Evolutionary conservation across 2,888 invertebrate genomes (phyloP).

Genomic region (Cynaeus angustus): DNA sequence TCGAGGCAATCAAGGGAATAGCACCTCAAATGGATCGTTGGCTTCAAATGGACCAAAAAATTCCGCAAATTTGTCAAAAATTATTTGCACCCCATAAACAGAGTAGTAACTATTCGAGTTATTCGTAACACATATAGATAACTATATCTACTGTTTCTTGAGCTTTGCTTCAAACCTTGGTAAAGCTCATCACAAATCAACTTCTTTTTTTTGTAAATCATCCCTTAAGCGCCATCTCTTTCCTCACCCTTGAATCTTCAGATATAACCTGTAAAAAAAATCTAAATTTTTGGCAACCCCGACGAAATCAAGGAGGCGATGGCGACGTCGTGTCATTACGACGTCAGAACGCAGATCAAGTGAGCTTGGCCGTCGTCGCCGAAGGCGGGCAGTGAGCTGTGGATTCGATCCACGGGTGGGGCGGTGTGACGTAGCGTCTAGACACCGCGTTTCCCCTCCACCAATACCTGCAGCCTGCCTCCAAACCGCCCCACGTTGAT

Average conservation of each 20-base stretch:
- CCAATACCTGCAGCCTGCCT: constrained; percentile 53
- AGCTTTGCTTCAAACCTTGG: neutral
- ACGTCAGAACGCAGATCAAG: constrained; percentile 23
- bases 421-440: constrained; percentile 57
- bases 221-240: constrained; percentile 1
- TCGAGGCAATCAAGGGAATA: too few relatives aligned
- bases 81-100: too few relatives aligned
- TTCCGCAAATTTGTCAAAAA: too few relatives aligned
- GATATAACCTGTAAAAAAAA: constrained; percentile 25
- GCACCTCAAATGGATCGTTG: too few relatives aligned
- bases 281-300: neutral
- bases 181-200: neutral
- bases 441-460: constrained; percentile 53
- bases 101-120: too few relatives aligned
- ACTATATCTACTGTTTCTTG: too few relatives aligned
- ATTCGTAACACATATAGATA: too few relatives aligned
- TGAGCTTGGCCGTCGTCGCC: constrained; percentile 44
- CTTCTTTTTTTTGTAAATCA: neutral
- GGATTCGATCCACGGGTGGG: constrained; percentile 54
- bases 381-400: constrained; percentile 44
- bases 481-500: constrained; percentile 51
- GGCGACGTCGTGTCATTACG: constrained; percentile 24
- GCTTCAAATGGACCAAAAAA: too few relatives aligned
- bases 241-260: neutral
- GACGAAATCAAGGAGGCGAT: constrained; percentile 10